Evolutionary conservation across 2,797 vertebrate genomes (phyloP), one percentile per base, ranked within the genome.

Genomic region (Cichlasoma orientale): DNA sequence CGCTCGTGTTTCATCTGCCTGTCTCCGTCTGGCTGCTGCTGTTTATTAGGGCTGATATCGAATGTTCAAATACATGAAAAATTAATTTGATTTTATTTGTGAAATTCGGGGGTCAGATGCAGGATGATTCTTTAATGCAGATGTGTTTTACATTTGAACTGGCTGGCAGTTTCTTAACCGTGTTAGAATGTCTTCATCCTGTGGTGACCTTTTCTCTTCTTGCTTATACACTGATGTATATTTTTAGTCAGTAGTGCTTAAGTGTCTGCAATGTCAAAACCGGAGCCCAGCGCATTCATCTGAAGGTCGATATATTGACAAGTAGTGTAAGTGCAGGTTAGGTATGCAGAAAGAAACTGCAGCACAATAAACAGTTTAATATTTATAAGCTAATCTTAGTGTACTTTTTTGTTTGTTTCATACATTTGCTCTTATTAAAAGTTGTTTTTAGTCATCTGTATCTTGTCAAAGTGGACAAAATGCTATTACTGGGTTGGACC

Each of bases 11-110:
- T 83, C 72, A 73, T 87, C 55, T 78, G 25, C 25, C 36, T 77
- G 21, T 73, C 63, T 79, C 25, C 6, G 4, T 70, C 52, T 75
- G 31, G 18, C 69, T 80, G 77, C 31, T 44, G 27, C 19, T 53
- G 78, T 82, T 79, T 77, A 74, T 70, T 19, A 58, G 68, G 38
- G 31, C 61, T 80, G 58, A 79, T 84, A 86, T 79, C 50, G 84
- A 78, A 85, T 56, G 19, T 36, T 71, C 56, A 31, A 50, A 52
- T 53, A 53, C 47, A 85, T 84, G 8, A 82, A 87, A 84, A 59
- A 72, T 63, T 3, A 1, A 86, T 77, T 10, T 16, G n/a, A 74
- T 54, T 9, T 21, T 84, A 56, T 82, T 70, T 83, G 25, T 55
- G 13, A 73, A 36, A 77, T 41, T 74, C 4, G n/a, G 25, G 54